A percentile compares a stretch with the other conserved stretches of the same genome.
Evolutionary conservation across 2,888 invertebrate genomes (phyloP).

Genomic region (Apodemia mormo): DNA sequence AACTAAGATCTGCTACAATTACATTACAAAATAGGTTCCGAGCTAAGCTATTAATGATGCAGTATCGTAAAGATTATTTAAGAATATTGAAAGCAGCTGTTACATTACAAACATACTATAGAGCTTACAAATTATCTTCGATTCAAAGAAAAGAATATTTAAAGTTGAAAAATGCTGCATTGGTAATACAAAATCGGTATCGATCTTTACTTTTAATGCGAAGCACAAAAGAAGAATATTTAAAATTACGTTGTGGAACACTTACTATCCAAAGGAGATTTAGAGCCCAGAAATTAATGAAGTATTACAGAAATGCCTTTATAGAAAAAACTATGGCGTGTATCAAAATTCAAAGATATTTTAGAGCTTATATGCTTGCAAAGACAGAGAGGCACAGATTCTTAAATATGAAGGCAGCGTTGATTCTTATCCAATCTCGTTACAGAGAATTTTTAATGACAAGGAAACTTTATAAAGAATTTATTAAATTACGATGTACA

Average conservation of each 20-base stretch:
- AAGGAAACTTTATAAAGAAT: constrained; percentile 48
- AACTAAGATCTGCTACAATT: constrained; percentile 42
- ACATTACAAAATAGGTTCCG: constrained; percentile 60
- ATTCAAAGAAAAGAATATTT: constrained; percentile 53
- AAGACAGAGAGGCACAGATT: constrained; percentile 52
- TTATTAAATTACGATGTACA: constrained; percentile 47
- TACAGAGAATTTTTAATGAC: constrained; percentile 53
- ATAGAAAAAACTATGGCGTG: constrained; percentile 54
- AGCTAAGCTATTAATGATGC: constrained; percentile 54
- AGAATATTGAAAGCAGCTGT: constrained; percentile 53
- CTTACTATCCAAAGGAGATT: constrained; percentile 59
- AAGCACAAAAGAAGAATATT: constrained; percentile 48
- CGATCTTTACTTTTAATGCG: constrained; percentile 57
- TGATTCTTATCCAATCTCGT: constrained; percentile 61
- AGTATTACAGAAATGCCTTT: constrained; percentile 56
- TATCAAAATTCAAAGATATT: constrained; percentile 65
- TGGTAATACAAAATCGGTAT: constrained; percentile 55
- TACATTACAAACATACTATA: constrained; percentile 67
- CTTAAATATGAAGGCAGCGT: constrained; percentile 49
- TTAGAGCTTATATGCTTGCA: constrained; percentile 48
- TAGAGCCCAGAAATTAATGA: constrained; percentile 58
- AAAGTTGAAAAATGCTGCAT: constrained; percentile 46
- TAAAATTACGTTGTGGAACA: constrained; percentile 42
- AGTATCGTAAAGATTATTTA: constrained; percentile 57
- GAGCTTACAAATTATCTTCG: constrained; percentile 49